Evolutionary conservation across 2,888 invertebrate genomes (phyloP).

Genomic region (Crocallis elinguaria): DNA sequence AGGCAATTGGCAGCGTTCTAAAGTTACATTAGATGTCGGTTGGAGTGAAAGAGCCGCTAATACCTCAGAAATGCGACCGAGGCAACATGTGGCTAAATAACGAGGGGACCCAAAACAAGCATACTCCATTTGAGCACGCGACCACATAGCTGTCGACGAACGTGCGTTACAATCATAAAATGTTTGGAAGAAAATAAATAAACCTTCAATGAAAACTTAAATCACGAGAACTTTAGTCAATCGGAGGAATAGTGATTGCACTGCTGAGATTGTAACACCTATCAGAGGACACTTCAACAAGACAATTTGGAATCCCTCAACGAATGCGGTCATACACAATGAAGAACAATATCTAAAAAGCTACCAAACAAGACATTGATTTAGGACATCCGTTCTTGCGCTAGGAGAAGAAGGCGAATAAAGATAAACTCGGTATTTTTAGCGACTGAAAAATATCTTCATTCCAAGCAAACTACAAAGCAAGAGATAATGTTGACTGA

Average conservation of each 20-base stretch:
- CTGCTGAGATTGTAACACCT: too few species aligned
- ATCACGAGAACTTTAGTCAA: too few species aligned
- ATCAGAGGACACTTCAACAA: too few species aligned
- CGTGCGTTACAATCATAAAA: constrained; percentile 13
- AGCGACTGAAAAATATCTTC: constrained; percentile 1
- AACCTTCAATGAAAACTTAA: constrained; percentile 13
- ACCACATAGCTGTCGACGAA: constrained; percentile 36
- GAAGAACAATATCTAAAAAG: too few species aligned
- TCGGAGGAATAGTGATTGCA: too few species aligned
- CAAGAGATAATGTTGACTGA: constrained; percentile 1
- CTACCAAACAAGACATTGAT: too few species aligned
- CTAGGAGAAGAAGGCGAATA: not conserved
- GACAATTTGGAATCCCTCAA: too few species aligned
- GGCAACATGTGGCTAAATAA: constrained; percentile 43
- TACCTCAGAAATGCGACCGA: constrained; percentile 42
- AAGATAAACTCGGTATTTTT: not conserved
- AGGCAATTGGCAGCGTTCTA: constrained; percentile 28
- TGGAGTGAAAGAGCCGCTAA: constrained; percentile 40
- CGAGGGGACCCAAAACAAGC: constrained; percentile 42
- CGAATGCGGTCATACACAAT: too few species aligned
- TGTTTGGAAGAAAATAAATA: too few species aligned
- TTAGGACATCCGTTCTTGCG: too few species aligned
- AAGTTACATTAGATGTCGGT: constrained; percentile 23
- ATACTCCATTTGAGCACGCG: constrained; percentile 47
- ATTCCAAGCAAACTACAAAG: constrained; percentile 14